Conservation (phyloP, 2,888 invertebrate species). For the Eueremaeus valkanovi region DNA sequence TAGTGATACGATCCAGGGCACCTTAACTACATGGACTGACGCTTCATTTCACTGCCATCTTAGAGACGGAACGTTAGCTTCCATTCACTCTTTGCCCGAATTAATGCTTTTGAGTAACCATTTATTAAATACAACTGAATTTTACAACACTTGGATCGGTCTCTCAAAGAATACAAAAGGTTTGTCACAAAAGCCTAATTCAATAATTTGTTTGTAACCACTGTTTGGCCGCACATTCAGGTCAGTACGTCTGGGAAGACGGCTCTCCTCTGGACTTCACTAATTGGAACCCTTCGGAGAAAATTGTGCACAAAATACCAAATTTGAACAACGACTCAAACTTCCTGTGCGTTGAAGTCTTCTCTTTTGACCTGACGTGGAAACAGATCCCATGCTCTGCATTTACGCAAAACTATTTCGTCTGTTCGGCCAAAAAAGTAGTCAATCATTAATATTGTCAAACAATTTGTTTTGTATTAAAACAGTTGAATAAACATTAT, state of each 20-base stretch:
- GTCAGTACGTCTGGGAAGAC: background rate
- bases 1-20: background rate
- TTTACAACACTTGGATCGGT: background rate
- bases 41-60: too few species aligned
- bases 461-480: too few species aligned
- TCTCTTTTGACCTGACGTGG: background rate
- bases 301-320: background rate
- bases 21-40: too few species aligned
- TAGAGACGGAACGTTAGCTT: background rate
- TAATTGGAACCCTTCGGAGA: background rate
- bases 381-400: background rate
- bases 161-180: background rate
- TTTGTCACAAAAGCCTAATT: background rate
- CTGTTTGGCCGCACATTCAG: too few species aligned
- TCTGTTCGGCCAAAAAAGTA: background rate
- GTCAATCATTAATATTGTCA: too few species aligned
- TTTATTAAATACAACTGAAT: background rate
- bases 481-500: too few species aligned
- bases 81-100: background rate
- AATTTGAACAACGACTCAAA: too few species aligned
- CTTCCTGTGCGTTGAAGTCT: background rate
- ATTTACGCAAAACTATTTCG: background rate
- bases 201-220: too few species aligned
- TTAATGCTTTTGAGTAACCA: background rate
- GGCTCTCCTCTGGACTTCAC: background rate